Conservation (phyloP, 2,888 invertebrate genomes). For the Strigamia maritima region DNA sequence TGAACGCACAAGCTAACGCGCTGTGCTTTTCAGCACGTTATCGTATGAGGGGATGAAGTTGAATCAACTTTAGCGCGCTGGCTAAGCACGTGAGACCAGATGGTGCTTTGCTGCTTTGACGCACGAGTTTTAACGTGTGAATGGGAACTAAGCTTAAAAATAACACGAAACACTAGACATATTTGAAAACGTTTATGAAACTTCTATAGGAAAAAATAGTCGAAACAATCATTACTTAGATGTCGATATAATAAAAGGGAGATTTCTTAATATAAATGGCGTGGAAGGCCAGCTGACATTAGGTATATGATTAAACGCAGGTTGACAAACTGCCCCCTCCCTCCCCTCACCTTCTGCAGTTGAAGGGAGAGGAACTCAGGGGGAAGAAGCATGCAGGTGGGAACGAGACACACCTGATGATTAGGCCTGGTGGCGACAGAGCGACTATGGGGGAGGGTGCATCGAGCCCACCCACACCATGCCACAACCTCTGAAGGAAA, state of each 20-base stretch:
- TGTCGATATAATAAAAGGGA: not conserved
- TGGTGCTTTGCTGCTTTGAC: too few species aligned
- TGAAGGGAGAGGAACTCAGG: conserved; percentile 12
- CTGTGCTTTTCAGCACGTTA: too few species aligned
- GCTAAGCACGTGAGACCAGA: too few species aligned
- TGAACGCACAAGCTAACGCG: too few species aligned
- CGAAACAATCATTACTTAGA: not conserved
- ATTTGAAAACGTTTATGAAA: too few species aligned
- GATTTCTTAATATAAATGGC: conserved; percentile 20
- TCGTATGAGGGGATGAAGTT: too few species aligned
- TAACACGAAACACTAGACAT: too few species aligned
- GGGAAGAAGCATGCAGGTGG: conserved; percentile 14
- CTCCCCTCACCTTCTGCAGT: not conserved
- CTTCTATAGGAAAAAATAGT: too few species aligned
- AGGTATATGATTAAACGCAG: not conserved
- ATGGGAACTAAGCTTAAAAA: too few species aligned
- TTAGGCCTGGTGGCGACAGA: conserved; percentile 24
- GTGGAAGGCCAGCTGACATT: conserved; percentile 17
- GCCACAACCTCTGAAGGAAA: not conserved
- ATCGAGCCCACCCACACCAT: not conserved
- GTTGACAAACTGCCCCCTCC: conserved; percentile 15
- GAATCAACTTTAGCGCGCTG: too few species aligned
- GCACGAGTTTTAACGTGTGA: too few species aligned
- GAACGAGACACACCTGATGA: conserved; percentile 27
- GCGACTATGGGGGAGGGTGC: conserved; percentile 29